Percentiles rank a stretch among this genome's conserved stretches.
phyloP scores from a whole-genome alignment of 2,888 invertebrate species.

The Philopedon plagiatum region DNA sequence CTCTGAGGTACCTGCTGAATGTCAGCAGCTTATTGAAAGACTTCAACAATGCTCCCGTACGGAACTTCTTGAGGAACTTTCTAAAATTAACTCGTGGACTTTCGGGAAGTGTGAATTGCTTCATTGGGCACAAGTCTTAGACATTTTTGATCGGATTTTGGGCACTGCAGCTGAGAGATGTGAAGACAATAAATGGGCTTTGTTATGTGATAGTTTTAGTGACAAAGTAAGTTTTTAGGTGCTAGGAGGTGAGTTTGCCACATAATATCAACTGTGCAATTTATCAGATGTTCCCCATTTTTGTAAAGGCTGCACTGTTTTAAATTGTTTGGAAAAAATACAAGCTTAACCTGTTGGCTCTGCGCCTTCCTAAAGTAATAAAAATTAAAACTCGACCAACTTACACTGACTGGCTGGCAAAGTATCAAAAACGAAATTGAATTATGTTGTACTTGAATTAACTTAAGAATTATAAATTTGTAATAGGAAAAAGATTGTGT shows the following conservation, averaged over 20 bases:
- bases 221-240: slow-evolving; percentile 54
- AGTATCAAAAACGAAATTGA: slow-evolving; percentile 29
- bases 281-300: background rate
- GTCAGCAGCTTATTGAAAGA: slow-evolving; percentile 82
- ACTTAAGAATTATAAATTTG: slow-evolving; percentile 3
- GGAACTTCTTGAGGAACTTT: slow-evolving; percentile 78
- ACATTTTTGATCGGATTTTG: slow-evolving; percentile 81
- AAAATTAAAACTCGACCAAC: slow-evolving; percentile 33
- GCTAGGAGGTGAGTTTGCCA: too few relatives aligned
- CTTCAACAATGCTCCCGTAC: slow-evolving; percentile 77
- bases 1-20: slow-evolving; percentile 86
- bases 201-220: slow-evolving; percentile 78
- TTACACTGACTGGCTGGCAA: slow-evolving; percentile 22
- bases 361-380: slow-evolving; percentile 29
- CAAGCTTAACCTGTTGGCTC: slow-evolving; percentile 26
- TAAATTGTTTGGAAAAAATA: slow-evolving; percentile 1
- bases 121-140: slow-evolving; percentile 89
- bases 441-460: background rate
- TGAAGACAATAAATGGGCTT: slow-evolving; percentile 77
- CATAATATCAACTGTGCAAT: too few relatives aligned
- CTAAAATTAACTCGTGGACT: slow-evolving; percentile 84
- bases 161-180: slow-evolving; percentile 80
- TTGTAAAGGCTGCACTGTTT: background rate
- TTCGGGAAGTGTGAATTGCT: slow-evolving; percentile 90
- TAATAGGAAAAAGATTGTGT: background rate